These are phyloP conservation scores for Mormyrus lacerda DNA, from an alignment of 2,113 vertebrate species.

Conservation along the genomic window DNA sequence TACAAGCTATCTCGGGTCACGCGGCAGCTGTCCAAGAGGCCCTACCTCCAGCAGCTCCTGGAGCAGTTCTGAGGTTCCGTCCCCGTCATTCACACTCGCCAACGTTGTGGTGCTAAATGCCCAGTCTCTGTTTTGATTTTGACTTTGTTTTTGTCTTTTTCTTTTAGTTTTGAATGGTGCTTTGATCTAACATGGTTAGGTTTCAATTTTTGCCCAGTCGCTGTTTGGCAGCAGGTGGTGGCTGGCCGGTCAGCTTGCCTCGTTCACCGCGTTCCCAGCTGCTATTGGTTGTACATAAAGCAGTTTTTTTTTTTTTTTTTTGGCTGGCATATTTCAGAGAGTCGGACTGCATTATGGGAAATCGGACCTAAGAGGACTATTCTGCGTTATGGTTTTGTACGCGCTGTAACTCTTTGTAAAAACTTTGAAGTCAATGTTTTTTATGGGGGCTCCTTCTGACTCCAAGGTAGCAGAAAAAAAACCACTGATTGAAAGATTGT, in stretches of 20 bases:
- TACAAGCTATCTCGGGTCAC: slow-evolving; percentile 84
- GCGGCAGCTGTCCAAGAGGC: slow-evolving; percentile 82
- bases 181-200: slow-evolving; percentile 38
- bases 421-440: slow-evolving; percentile 23
- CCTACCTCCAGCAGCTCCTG: slow-evolving; percentile 89
- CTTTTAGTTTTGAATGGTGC: slow-evolving; percentile 39
- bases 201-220: slow-evolving; percentile 30
- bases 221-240: slow-evolving; percentile 30
- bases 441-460: slow-evolving; percentile 27
- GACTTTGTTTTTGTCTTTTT: slow-evolving; percentile 30
- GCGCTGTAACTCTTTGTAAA: slow-evolving; percentile 42
- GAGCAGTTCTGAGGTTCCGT: slow-evolving; percentile 79
- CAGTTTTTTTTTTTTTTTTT: not conserved
- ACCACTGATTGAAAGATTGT: slow-evolving; percentile 36
- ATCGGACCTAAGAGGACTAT: not conserved
- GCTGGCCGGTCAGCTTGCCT: not conserved
- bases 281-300: slow-evolving; percentile 34
- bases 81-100: not conserved
- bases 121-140: slow-evolving; percentile 21
- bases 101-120: slow-evolving; percentile 50
- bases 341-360: not conserved
- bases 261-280: slow-evolving; percentile 33
- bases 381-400: slow-evolving; percentile 4
- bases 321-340: not conserved
- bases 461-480: slow-evolving; percentile 28